Conservation (phyloP, 2,888 invertebrate species). For the Melieria omissa region DNA sequence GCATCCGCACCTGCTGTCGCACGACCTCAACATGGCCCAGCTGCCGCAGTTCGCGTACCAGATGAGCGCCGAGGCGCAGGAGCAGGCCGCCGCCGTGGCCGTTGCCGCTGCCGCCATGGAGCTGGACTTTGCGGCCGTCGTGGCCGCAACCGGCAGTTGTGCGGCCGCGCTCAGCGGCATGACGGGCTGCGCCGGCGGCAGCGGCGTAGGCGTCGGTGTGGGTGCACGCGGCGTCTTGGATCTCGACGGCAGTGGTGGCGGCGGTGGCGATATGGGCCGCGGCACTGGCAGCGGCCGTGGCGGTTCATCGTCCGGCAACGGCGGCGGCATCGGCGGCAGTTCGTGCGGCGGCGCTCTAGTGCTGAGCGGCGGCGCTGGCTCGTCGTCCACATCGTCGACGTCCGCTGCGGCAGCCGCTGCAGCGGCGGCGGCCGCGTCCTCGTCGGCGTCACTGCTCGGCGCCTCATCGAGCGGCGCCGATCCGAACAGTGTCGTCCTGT, state of each 20-base stretch:
- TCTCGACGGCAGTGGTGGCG: slow-evolving; percentile 53
- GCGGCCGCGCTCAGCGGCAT: slow-evolving; percentile 51
- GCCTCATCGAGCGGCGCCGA: slow-evolving; percentile 65
- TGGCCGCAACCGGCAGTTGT: slow-evolving; percentile 56
- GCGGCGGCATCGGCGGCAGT: slow-evolving; percentile 57
- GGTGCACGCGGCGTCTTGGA: slow-evolving; percentile 42
- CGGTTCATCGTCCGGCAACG: slow-evolving; percentile 50
- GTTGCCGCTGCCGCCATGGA: slow-evolving; percentile 60
- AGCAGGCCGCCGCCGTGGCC: slow-evolving; percentile 60
- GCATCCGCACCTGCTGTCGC: slow-evolving; percentile 71
- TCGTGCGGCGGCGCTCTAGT: slow-evolving; percentile 48
- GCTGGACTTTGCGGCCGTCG: slow-evolving; percentile 55
- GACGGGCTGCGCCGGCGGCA: slow-evolving; percentile 55
- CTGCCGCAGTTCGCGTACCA: slow-evolving; percentile 65
- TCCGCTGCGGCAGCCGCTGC: slow-evolving; percentile 60
- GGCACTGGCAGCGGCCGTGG: slow-evolving; percentile 48
- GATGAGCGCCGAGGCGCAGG: slow-evolving; percentile 64
- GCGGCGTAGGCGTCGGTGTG: slow-evolving; percentile 51
- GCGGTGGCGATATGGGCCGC: slow-evolving; percentile 48
- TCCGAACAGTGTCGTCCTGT: slow-evolving; percentile 82
- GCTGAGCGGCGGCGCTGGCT: slow-evolving; percentile 50
- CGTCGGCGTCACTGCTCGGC: slow-evolving; percentile 55
- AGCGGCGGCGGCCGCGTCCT: slow-evolving; percentile 47
- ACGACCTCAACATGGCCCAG: slow-evolving; percentile 60
- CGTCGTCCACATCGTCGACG: slow-evolving; percentile 58